Conservation (phyloP, 2,797 vertebrate genomes). For the Tachyglossus aculeatus region DNA sequence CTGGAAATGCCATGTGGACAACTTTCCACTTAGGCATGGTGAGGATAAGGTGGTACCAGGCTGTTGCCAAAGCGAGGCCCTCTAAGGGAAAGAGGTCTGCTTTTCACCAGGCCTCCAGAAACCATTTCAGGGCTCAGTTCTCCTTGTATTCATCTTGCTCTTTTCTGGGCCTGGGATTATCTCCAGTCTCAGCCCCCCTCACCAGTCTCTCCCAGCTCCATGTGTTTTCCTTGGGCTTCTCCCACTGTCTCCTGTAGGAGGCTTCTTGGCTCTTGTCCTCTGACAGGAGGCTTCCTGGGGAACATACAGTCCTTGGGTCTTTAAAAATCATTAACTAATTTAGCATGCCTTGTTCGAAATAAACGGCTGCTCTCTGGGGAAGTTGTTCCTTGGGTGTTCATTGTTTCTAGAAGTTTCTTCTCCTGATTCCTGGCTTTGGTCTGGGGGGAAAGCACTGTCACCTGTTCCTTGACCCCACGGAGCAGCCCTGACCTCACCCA, state of each 20-base stretch:
- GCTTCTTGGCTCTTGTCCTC: neutral
- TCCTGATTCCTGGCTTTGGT: neutral
- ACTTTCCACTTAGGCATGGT: neutral
- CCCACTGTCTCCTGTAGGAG: neutral
- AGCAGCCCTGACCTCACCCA: too few species aligned
- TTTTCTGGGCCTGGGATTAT: too few species aligned
- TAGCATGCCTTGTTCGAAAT: neutral
- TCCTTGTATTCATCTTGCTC: too few species aligned
- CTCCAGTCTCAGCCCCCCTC: too few species aligned
- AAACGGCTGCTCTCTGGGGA: neutral
- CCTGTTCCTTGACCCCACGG: too few species aligned
- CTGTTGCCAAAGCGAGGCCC: neutral
- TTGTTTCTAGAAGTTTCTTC: neutral
- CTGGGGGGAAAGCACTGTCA: neutral
- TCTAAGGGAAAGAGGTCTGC: neutral
- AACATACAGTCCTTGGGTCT: neutral
- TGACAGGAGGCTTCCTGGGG: neutral
- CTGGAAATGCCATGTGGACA: neutral
- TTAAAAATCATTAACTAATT: neutral
- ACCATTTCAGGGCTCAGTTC: neutral
- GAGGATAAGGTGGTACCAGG: neutral
- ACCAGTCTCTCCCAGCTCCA: neutral
- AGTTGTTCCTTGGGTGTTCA: neutral
- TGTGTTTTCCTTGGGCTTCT: neutral
- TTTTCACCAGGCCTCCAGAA: neutral